These are phyloP conservation scores for Carcharodon carcharias DNA, from an alignment of 2,797 vertebrate species.

Conservation along the genomic window DNA sequence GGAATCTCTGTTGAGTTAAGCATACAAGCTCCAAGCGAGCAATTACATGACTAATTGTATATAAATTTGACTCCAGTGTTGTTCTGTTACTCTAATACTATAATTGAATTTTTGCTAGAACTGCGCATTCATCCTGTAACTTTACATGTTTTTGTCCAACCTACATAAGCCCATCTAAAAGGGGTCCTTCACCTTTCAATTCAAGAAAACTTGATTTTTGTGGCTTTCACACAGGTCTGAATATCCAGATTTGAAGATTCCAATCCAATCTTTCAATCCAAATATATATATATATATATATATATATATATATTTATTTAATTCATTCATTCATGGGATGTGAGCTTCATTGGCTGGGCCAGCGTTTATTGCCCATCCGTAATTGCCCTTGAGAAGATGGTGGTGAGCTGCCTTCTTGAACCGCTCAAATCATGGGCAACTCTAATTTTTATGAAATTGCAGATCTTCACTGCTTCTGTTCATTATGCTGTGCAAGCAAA, in stretches of 20 bases:
- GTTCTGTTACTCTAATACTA: not conserved
- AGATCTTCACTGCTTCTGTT: not conserved
- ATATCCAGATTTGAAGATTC: not conserved
- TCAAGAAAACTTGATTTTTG: not conserved
- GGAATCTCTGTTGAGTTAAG: not conserved
- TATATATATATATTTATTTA: no score
- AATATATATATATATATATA: not conserved
- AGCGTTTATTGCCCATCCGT: no score
- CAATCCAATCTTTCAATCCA: conserved; percentile 1
- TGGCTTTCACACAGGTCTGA: not conserved
- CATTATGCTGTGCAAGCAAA: not conserved
- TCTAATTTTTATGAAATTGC: not conserved
- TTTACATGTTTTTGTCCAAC: not conserved
- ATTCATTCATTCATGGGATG: no score
- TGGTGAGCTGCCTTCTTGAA: no score
- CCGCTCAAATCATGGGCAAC: not conserved
- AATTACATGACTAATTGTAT: conserved; percentile 11
- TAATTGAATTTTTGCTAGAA: not conserved
- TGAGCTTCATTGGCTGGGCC: no score
- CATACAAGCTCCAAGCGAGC: not conserved
- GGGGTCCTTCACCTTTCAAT: not conserved
- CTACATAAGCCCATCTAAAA: not conserved
- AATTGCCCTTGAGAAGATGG: no score
- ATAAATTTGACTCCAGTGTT: not conserved
- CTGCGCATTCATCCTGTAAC: not conserved